Conservation (phyloP, 2,888 invertebrate species). For the Melieria omissa region DNA sequence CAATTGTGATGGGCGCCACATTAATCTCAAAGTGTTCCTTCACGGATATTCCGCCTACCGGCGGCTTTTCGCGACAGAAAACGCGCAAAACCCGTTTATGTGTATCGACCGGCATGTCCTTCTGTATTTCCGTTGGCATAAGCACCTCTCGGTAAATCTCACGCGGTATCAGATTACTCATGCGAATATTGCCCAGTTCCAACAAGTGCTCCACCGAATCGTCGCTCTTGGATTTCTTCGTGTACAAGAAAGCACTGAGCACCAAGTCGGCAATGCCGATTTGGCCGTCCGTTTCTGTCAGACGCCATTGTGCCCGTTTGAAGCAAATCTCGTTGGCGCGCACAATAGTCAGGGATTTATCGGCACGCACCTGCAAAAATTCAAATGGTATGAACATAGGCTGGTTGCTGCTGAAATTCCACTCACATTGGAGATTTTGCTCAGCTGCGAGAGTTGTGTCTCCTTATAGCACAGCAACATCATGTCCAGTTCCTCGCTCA, state of each 20-base stretch:
- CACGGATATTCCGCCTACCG: conserved; percentile 98
- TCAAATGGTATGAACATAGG: background rate
- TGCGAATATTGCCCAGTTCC: conserved; percentile 94
- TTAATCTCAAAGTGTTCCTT: conserved; percentile 99
- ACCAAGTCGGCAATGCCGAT: conserved; percentile 96
- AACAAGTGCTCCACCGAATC: conserved; percentile 97
- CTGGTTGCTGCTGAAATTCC: background rate
- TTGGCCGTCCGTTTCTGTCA: conserved; percentile 98
- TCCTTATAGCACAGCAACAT: conserved; percentile 94
- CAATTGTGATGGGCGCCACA: conserved; percentile 91
- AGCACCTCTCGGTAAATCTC: conserved; percentile 92
- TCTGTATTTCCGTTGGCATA: conserved; percentile 80
- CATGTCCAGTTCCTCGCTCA: conserved; percentile 94
- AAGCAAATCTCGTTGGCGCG: conserved; percentile 96
- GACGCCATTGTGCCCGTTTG: conserved; percentile 96
- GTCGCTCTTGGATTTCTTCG: conserved; percentile 94
- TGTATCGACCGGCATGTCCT: conserved; percentile 87
- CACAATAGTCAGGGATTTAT: conserved; percentile 81
- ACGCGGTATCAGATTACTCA: conserved; percentile 94
- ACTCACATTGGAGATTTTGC: conserved; percentile 71
- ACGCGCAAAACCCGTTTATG: conserved; percentile 92
- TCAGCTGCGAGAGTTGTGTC: conserved; percentile 73
- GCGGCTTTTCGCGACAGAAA: conserved; percentile 94
- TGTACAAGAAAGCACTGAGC: conserved; percentile 96
- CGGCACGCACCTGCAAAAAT: conserved; percentile 67